Evolutionary conservation across 23 tunicate genomes (phyloP), one percentile per base, ranked within the genome.

Genomic region (Halocynthia aurantium): DNA sequence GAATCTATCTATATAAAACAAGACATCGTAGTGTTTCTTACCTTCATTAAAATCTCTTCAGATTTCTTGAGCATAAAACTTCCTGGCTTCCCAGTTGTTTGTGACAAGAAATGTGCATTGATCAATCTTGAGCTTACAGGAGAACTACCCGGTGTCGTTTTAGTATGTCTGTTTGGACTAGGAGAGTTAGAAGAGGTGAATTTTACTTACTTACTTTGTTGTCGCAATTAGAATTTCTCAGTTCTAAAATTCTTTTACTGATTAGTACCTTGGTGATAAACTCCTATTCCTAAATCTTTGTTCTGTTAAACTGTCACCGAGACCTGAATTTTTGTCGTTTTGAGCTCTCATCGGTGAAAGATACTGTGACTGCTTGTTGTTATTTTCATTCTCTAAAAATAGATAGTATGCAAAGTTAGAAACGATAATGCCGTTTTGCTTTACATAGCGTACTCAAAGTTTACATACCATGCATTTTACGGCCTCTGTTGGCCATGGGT

Each of bases 31-130:
- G n/a, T n/a, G n/a, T 31, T 31, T 31, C 44, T 31, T 4, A 31
- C 44, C 44, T 31, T 31, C 44, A 31, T 31, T 31, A 74, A 13
- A 8, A 74, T 74, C 15, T 74, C 65, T 22, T 74, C 78, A 0
- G 78, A 74, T 56, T 74, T 74, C 15, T 54, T 53, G 40, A 74
- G 56, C n/a, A 74, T 12, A 64, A 53, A 74, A n/a, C 78, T 74
- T 54, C 78, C 78, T 18, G 78, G 60, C 31, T 74, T 74, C 17
- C 78, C 78, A 8, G 78, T 74, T 8, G 78, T 74, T 19, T 74
- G 55, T 19, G 64, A 54, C 10, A 74, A 53, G 22, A 54, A 74
- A 56, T 74, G 78, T 54, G 78, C 56, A 13, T 64, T 20, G 56
- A 74, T 74, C 9, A 74, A 17, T 56, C 56, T 52, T 18, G 78